These are phyloP conservation scores for Armadillidium nasatum DNA, from an alignment of 1,140 invertebrate species.

Conservation along the genomic window DNA sequence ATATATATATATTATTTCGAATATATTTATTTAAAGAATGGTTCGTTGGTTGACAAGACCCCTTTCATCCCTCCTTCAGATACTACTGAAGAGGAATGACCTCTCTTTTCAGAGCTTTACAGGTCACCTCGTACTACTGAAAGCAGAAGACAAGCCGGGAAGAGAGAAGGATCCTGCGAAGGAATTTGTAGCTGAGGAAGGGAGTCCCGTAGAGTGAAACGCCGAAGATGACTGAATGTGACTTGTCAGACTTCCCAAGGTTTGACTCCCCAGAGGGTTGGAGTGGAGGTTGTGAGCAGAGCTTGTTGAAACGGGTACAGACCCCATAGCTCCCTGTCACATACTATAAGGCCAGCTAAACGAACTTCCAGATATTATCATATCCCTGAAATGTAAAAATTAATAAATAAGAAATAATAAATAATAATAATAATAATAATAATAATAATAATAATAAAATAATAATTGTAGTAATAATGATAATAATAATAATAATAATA, in stretches of 20 bases:
- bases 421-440: too few species aligned
- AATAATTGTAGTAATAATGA: too few species aligned
- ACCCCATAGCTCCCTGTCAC: constrained; percentile 45
- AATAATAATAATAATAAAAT: too few species aligned
- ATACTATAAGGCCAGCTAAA: constrained; percentile 45
- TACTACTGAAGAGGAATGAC: constrained; percentile 51
- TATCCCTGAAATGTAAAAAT: constrained; percentile 39
- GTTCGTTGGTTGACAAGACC: too few species aligned
- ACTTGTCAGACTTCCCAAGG: constrained; percentile 26
- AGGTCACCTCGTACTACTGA: constrained; percentile 53
- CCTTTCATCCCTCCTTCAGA: too few species aligned
- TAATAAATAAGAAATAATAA: too few species aligned
- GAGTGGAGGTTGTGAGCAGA: constrained; percentile 35
- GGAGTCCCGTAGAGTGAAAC: constrained; percentile 32
- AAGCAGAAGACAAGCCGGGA: not conserved
- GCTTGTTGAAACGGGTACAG: constrained; percentile 35
- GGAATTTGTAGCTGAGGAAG: constrained; percentile 20
- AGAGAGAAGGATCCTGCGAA: constrained; percentile 16
- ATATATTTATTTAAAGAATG: too few species aligned
- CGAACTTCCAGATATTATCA: constrained; percentile 45
- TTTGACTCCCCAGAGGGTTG: constrained; percentile 1
- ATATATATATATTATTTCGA: not conserved
- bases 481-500: too few species aligned
- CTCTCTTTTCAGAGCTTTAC: constrained; percentile 55
- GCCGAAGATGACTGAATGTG: constrained; percentile 27